Base-by-base conservation (phyloP, 1,140 invertebrate genomes). In the Anastatus disparis region DNA sequence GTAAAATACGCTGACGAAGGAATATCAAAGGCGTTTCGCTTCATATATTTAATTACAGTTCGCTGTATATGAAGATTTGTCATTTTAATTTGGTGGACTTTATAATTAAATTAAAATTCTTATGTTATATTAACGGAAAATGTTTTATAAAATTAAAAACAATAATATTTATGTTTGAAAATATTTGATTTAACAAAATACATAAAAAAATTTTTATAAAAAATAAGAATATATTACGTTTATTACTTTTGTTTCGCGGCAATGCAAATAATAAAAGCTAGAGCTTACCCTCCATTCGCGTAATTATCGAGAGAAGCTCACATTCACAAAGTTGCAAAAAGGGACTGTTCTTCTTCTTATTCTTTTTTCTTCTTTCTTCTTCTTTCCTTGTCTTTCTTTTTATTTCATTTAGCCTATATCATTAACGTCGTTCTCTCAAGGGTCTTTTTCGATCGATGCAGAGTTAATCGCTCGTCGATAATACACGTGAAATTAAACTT, bases 341-440 rank as follows among this genome's bases (percentile, higher is more conserved):
- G 62, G n/a, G 17, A 50, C 20, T 17, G 9, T 0, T 76, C 75
- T 50, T 80, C 81, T 31, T 44, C n/a, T n/a, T n/a, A n/a, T n/a
- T n/a, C n/a, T n/a, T n/a, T n/a, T n/a, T n/a, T n/a, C n/a, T n/a
- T n/a, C n/a, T n/a, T n/a, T n/a, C n/a, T n/a, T n/a, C n/a, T n/a
- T n/a, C n/a, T n/a, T n/a, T n/a, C n/a, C n/a, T n/a, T n/a, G n/a
- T n/a, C n/a, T n/a, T n/a, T n/a, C n/a, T n/a, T n/a, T n/a, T n/a
- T n/a, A n/a, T 55, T 44, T 56, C 63, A 24, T 15, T 15, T 22
- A 52, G 62, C 31, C 9, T 31, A 12, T 67, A 58, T 67, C 55
- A 67, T 67, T 58, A 56, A n/a, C 53, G 35, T 61, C 44, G 55
- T 46, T 52, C n/a, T 29, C n/a, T n/a, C n/a, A n/a, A n/a, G 10